Conservation (phyloP, 2,113 vertebrate genomes). For the Vombatus ursinus region DNA sequence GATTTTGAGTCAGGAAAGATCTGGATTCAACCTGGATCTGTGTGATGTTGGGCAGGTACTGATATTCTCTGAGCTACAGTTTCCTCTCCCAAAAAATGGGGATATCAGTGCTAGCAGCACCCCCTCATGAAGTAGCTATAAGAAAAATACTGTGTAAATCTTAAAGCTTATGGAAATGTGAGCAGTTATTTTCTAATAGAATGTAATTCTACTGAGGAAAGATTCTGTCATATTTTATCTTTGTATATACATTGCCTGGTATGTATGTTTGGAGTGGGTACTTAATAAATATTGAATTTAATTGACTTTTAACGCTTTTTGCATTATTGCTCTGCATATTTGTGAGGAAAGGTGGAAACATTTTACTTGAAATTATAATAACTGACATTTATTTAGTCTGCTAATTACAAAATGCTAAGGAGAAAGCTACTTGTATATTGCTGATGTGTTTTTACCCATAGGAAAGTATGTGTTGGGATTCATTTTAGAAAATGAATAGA, state of each 20-base stretch:
- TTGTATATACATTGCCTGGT: neutral
- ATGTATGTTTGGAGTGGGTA: neutral
- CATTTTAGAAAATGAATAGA: no score
- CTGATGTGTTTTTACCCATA: no score
- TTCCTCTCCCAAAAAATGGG: neutral
- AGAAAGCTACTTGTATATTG: no score
- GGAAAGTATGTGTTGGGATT: no score
- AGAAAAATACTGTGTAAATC: neutral
- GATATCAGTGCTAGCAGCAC: neutral
- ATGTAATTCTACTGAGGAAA: neutral
- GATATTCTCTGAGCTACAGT: constrained; percentile 3
- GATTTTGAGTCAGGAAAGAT: neutral
- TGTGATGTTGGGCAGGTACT: neutral
- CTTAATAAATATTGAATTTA: neutral
- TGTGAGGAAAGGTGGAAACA: neutral
- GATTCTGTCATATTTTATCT: neutral
- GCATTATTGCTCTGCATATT: neutral
- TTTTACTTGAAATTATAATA: neutral
- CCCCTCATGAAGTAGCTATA: neutral
- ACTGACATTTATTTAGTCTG: neutral
- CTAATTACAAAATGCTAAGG: no score
- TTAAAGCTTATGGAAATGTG: neutral
- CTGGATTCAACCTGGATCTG: neutral
- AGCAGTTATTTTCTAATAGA: neutral
- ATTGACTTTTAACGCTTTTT: neutral